Evolutionary conservation across 2,113 vertebrate species (phyloP), one percentile per base, ranked within the genome.

Genomic region (Aldabrachelys gigantea): DNA sequence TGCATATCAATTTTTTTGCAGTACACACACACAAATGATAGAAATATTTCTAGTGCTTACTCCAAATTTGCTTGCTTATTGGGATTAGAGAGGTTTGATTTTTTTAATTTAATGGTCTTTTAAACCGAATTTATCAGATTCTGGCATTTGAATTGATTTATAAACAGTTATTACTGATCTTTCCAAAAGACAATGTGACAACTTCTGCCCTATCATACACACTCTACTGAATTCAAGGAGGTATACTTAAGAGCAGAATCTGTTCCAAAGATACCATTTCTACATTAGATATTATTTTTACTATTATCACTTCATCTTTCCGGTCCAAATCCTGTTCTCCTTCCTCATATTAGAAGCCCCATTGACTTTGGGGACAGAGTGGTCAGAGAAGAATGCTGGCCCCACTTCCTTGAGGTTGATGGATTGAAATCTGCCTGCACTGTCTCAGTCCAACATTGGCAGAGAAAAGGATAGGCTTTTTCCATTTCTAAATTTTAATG

Each of bases 401-500:
- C 90, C 97, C 97, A 72, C 91, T 95, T 96, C 82, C 85, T 22
- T 95, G 97, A 92, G 79, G 98, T 98, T 98, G 97, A 98, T 92
- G 97, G 96, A 97, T 95, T 96, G 95, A 96, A 98, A 90, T 97
- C 96, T 94, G 97, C 97, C 97, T 98, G 81, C 91, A 97, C 95
- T 96, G 92, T 97, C 92, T 97, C 97, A 98, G 97, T 96, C 96
- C 91, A 91, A 92, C 93, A 56, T 29, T 93, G 96, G 95, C 97
- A 97, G 97, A 95, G 97, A 97, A 94, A 94, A 89, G 97, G 95
- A 98, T 96, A 96, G 95, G 97, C 94, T 96, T 91, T 97, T 96
- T 89, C 97, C 85, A 97, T 96, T 95, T 97, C 96, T 84, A 98
- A 97, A 97, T 95, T 88, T 89, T 87, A 35, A 95, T 69, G 85